phyloP scores from a whole-genome alignment of 2,797 vertebrate genomes.

The Australoheros facetus region DNA sequence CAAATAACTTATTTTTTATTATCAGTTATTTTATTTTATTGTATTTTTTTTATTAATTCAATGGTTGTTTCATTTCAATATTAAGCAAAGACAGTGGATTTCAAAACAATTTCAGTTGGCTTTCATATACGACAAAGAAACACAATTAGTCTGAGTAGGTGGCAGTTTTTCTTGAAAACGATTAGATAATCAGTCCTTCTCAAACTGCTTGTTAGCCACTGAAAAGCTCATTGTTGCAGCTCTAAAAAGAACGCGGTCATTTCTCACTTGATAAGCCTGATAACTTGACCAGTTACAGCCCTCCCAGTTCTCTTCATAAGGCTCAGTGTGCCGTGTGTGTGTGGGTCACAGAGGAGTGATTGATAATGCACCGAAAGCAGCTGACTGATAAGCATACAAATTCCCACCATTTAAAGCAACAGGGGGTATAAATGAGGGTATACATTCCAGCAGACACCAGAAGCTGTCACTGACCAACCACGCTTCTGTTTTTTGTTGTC shows the following conservation, averaged over 20 bases:
- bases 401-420: neutral
- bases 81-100: neutral
- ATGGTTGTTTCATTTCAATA: neutral
- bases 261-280: neutral
- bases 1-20: neutral
- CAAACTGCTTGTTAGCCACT: neutral
- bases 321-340: neutral
- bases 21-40: neutral
- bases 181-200: neutral
- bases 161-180: neutral
- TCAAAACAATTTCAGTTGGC: neutral
- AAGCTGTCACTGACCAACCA: neutral
- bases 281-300: neutral
- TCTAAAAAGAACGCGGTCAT: neutral
- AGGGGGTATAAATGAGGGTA: slow-evolving; percentile 17
- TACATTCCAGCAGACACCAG: slow-evolving; percentile 8
- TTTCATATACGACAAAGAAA: neutral
- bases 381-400: neutral
- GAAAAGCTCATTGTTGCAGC: neutral
- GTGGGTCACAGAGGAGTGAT: slow-evolving; percentile 29
- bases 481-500: neutral
- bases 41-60: neutral
- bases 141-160: neutral
- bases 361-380: slow-evolving; percentile 6
- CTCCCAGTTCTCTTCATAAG: neutral